Evolutionary conservation across 2,888 invertebrate species (phyloP), one percentile per base, ranked within the genome.

Genomic region (Ochropleura plecta): DNA sequence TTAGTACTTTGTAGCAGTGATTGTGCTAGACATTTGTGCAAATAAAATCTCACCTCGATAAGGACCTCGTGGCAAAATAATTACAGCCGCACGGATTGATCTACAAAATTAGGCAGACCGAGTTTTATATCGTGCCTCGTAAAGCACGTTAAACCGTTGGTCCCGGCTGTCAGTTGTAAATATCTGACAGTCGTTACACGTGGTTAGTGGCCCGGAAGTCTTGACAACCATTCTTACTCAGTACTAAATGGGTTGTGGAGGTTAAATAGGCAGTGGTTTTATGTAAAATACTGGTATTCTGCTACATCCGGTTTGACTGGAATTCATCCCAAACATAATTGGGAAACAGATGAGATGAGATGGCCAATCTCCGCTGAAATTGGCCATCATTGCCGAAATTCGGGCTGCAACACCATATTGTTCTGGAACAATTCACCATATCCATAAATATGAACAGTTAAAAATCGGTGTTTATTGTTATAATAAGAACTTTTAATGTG

Each of bases 391-490:
- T 42, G n/a, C 12, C 12, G 44, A 60, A 44, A 44, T 44, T 12
- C 0, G n/a, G 42, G n/a, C 7, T 62, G 44, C 18, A 8, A 12
- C 44, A 62, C 44, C n/a, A 62, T 8, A 9, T 51, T 78, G 14
- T 60, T 68, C 40, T 78, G 18, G 30, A 77, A 60, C 78, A 60
- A 69, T 69, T 40, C 51, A 44, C 12, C 8, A 18, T 20, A 76
- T 9, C 7, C 20, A 51, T 20, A 59, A 62, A 65, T 60, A 16
- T 53, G 10, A 51, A 74, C 62, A 60, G 68, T 63, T 51, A 59
- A 40, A 30, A 72, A 73, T 79, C 12, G 76, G 73, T 77, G 76
- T 79, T 79, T 77, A 77, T 77, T 77, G 62, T 77, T 80, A 77
- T 77, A 77, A 64, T 77, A 79, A 72, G 48, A 63, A 77, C 63